Evolutionary conservation across 2,797 vertebrate genomes (phyloP), one percentile per base, ranked within the genome.

Genomic region (Miichthys miiuy): DNA sequence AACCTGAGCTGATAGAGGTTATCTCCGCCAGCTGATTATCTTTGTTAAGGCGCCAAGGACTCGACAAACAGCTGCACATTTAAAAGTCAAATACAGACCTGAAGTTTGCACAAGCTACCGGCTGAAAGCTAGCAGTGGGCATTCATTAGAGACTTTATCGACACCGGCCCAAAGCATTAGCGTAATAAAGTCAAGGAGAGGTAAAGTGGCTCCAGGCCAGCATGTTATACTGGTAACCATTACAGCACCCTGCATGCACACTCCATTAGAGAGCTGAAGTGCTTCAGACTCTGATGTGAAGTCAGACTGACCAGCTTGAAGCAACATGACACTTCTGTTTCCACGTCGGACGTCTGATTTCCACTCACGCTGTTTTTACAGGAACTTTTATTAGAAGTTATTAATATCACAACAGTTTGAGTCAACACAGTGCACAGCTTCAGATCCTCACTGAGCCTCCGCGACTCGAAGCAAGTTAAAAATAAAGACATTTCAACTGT

Each of bases 1-100:
- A 65, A 68, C 72, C 62, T 60, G 10, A 83, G 65, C 80, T 65
- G 62, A 79, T 74, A 14, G 56, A 67, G 68, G 47, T 81, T 80
- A 84, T 84, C 83, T 68, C 11, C n/a, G 61, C 16, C 0, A 62
- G 75, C 71, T 72, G 81, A 82, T 88, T 79, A 84, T 77, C 73
- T 87, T 41, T 46, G 69, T 60, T 13, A 51, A 72, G 72, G 63
- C 30, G 6, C 67, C 65, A 47, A 73, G 66, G 65, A 64, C 68
- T 56, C 79, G 42, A 75, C 77, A 79, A 81, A 64, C 75, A 56
- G 5, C 73, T 67, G 38, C 55, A 76, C 75, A 70, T 77, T 77
- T 67, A 57, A 68, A 80, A 71, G 68, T 80, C 72, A 44, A 62
- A 74, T 30, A 23, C 6, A 48, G 46, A 54, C 18, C 54, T 42